Percentiles rank a stretch among this genome's conserved stretches.
Evolutionary conservation across 37 sponge, comb jelly and placozoan species (phyloP).

Genomic region (Diacarnus erythraeanus): DNA sequence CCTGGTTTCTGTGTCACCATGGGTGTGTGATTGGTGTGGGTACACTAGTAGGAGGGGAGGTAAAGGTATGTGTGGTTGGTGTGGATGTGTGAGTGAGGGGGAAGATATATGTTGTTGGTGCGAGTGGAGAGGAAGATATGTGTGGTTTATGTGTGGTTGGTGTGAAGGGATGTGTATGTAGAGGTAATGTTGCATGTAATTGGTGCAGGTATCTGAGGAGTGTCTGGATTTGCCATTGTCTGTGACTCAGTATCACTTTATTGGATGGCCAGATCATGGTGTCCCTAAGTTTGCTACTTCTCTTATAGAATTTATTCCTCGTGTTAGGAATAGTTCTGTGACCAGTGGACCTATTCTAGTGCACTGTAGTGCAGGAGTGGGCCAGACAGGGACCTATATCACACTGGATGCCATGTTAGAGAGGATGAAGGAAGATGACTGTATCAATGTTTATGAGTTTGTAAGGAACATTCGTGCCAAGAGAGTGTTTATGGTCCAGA

Average conservation of each 20-base stretch:
- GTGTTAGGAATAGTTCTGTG: slow-evolving; percentile 40
- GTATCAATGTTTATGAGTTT: slow-evolving; percentile 56
- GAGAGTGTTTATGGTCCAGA: slow-evolving; percentile 67
- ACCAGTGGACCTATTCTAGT: slow-evolving; percentile 35
- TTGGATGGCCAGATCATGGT: slow-evolving; percentile 89
- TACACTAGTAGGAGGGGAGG: not conserved
- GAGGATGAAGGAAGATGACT: slow-evolving; percentile 29
- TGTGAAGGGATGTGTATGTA: not conserved
- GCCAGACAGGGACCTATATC: slow-evolving; percentile 79
- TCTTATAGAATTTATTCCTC: slow-evolving; percentile 65
- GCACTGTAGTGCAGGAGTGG: slow-evolving; percentile 90
- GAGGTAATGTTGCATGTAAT: not conserved
- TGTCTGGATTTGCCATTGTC: not conserved
- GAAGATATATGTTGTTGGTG: not conserved
- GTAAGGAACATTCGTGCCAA: slow-evolving; percentile 46
- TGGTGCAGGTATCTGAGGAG: not conserved
- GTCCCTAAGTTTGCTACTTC: slow-evolving; percentile 82
- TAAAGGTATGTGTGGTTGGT: too few relatives aligned
- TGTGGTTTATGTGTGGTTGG: not conserved
- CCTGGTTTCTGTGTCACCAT: not conserved
- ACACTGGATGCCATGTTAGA: slow-evolving; percentile 67
- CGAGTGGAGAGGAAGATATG: not conserved
- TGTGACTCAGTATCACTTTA: slow-evolving; percentile 77
- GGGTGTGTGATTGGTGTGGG: too few relatives aligned
- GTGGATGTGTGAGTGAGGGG: too few relatives aligned